phyloP scores from a whole-genome alignment of 2,888 invertebrate genomes.

The Piscicola geometra region DNA sequence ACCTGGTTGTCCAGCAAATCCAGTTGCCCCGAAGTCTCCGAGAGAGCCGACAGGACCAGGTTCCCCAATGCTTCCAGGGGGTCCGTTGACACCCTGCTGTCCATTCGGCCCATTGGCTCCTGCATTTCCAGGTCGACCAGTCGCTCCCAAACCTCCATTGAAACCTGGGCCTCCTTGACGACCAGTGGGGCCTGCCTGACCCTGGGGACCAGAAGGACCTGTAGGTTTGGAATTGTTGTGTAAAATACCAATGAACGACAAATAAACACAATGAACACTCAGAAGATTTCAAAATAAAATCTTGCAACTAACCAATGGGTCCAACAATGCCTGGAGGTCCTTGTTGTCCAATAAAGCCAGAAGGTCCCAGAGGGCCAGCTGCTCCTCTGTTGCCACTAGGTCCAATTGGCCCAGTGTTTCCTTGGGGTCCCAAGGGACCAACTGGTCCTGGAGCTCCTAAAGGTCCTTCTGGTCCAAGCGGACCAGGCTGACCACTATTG shows the following conservation, averaged over 20 bases:
- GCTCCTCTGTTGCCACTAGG: constrained; percentile 32
- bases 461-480: constrained; percentile 48
- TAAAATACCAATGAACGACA: not conserved
- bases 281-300: not conserved
- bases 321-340: constrained; percentile 23
- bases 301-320: constrained; percentile 4
- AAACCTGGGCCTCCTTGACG: constrained; percentile 33
- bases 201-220: not conserved
- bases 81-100: constrained; percentile 8
- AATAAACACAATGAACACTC: no score
- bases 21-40: constrained; percentile 23
- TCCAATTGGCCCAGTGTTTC: constrained; percentile 36
- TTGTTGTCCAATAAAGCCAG: constrained; percentile 27
- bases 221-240: not conserved
- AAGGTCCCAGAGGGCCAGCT: constrained; percentile 30
- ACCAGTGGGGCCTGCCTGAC: constrained; percentile 24
- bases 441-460: constrained; percentile 38
- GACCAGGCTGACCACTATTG: constrained; percentile 33
- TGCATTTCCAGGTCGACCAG: constrained; percentile 13
- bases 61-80: constrained; percentile 30
- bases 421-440: constrained; percentile 43
- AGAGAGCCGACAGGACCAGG: constrained; percentile 30
- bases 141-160: constrained; percentile 24
- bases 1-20: constrained; percentile 5
- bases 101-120: constrained; percentile 26